These are phyloP conservation scores for Drosophila silvestris DNA, from an alignment of 2,888 invertebrate species.

Conservation along the genomic window DNA sequence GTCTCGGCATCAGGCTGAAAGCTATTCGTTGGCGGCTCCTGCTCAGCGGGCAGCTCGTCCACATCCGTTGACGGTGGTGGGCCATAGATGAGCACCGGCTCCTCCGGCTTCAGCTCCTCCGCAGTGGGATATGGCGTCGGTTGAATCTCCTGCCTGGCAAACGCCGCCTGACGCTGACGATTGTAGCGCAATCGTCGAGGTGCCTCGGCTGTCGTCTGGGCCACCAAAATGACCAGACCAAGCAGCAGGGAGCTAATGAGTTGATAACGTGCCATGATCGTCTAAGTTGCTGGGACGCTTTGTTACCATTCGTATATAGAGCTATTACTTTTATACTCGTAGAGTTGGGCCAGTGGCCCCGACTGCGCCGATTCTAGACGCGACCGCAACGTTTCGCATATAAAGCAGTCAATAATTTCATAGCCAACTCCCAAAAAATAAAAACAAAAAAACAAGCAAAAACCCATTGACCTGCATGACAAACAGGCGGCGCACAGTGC, in stretches of 20 bases:
- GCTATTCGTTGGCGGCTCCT: slow-evolving; percentile 45
- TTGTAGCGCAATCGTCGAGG: slow-evolving; percentile 48
- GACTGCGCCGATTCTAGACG: slow-evolving; percentile 57
- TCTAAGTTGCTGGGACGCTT: slow-evolving; percentile 48
- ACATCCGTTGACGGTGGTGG: slow-evolving; percentile 69
- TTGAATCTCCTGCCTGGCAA: slow-evolving; percentile 67
- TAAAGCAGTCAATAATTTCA: slow-evolving; percentile 70
- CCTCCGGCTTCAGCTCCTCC: slow-evolving; percentile 76
- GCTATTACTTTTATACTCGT: slow-evolving; percentile 67
- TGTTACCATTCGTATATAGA: slow-evolving; percentile 60
- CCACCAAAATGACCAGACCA: slow-evolving; percentile 54
- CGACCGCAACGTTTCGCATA: slow-evolving; percentile 57
- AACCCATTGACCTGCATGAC: slow-evolving; percentile 67
- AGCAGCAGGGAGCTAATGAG: slow-evolving; percentile 50
- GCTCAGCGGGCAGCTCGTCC: slow-evolving; percentile 56
- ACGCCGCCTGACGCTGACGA: slow-evolving; percentile 52
- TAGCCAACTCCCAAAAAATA: slow-evolving; percentile 37
- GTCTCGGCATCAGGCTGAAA: slow-evolving; percentile 62
- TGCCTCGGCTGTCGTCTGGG: slow-evolving; percentile 42
- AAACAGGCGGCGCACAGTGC: slow-evolving; percentile 70
- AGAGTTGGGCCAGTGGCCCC: slow-evolving; percentile 39
- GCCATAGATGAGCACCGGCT: slow-evolving; percentile 74
- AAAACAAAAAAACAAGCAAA: slow-evolving; percentile 15
- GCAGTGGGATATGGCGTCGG: slow-evolving; percentile 79
- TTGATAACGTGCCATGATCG: slow-evolving; percentile 67